Base-by-base conservation (phyloP, 2,888 invertebrate genomes). In the Xanthorhoe designata region DNA sequence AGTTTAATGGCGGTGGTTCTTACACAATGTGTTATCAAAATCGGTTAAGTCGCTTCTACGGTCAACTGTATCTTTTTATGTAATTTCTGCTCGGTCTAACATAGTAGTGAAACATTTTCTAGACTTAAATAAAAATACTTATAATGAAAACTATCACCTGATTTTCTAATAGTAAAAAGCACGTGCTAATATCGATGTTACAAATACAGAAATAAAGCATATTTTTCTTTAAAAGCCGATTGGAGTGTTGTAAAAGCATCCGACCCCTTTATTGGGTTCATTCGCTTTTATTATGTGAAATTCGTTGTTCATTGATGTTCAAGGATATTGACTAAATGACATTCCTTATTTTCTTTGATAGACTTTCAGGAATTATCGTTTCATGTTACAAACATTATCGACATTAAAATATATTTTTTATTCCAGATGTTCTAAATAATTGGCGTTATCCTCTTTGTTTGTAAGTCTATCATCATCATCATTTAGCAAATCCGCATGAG, bases 261-360 rank as follows among this genome's bases (percentile, higher is more conserved):
- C 55, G 66, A 67, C 59, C 62, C 62, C 59, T 63, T 59, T 67
- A 60, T 63, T 59, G 54, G 55, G 62, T 62, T 66, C 66, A 66
- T 66, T 62, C 50, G 45, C 65, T 61, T 59, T 66, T 66, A 62
- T 55, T 62, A 66, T 55, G 51, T 62, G 62, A 59, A 66, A 58
- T 62, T 66, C 54, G 61, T 62, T 57, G 57, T 58, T 59, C 62
- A 62, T 66, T 59, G 58, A 66, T 66, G 66, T 45, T 57, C 42
- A 7, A 42, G 49, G 29, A 51, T 65, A 65, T 50, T 62, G 56
- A 38, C n/a, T 13, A 57, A 57, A 52, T 53, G 52, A 57, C 38
- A 53, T 50, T 57, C 29, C 24, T 47, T 55, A 35, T 50, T 38
- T 54, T n/a, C 57, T 45, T 38, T 56, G 55, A 62, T 56, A 53